These are phyloP conservation scores for Ephestia elutella DNA, from an alignment of 1,140 invertebrate genomes.

Conservation along the genomic window DNA sequence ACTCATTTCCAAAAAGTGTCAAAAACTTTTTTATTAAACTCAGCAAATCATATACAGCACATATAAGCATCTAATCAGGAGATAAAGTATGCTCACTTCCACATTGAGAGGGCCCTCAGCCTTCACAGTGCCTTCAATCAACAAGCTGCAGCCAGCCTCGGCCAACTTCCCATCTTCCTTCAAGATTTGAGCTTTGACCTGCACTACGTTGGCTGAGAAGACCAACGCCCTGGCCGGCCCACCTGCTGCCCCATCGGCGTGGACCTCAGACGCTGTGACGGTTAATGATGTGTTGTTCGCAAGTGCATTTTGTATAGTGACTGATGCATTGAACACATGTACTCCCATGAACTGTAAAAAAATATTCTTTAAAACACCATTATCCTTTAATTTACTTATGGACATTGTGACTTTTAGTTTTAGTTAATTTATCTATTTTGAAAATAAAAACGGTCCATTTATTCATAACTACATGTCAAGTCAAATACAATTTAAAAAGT, in stretches of 20 bases:
- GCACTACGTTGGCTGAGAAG: slow-evolving; percentile 80
- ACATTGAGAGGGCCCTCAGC: slow-evolving; percentile 85
- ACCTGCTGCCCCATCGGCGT: slow-evolving; percentile 81
- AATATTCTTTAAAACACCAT: no score
- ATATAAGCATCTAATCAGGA: no score
- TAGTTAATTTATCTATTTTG: no score
- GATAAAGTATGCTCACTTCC: slow-evolving; percentile 75
- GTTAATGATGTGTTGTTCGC: slow-evolving; percentile 82
- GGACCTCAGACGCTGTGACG: slow-evolving; percentile 83
- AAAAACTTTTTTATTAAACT: no score
- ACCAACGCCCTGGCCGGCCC: slow-evolving; percentile 79
- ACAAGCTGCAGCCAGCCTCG: slow-evolving; percentile 82
- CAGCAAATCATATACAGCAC: no score
- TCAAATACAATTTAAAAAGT: no score
- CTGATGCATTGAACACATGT: slow-evolving; percentile 86
- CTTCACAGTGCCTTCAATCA: slow-evolving; percentile 82
- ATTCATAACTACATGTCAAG: no score
- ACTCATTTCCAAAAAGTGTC: no score
- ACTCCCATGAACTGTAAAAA: slow-evolving; percentile 85
- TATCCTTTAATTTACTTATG: no score
- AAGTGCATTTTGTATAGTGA: slow-evolving; percentile 71
- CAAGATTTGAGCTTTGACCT: slow-evolving; percentile 61
- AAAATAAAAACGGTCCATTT: no score
- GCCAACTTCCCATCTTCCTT: slow-evolving; percentile 75
- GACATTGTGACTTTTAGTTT: no score